Conservation (phyloP, 2,797 vertebrate species). For the Balearica regulorum region DNA sequence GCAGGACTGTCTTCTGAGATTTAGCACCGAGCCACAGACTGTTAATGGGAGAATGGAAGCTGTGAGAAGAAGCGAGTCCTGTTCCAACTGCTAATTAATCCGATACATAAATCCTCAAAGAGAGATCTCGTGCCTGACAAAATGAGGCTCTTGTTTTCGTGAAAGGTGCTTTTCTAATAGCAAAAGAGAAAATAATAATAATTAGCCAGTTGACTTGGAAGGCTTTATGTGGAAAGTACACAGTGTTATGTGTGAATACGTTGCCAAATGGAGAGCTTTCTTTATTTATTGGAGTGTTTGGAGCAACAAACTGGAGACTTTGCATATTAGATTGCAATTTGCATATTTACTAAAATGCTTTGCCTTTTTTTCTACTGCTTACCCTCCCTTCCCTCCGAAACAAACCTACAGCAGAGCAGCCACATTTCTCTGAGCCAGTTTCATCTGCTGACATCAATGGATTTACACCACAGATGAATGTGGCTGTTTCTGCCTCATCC, state of each 20-base stretch:
- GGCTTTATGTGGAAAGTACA: conserved; percentile 10
- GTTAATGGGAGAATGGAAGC: conserved; percentile 23
- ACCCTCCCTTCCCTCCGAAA: not conserved
- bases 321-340: conserved; percentile 46
- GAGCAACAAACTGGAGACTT: conserved; percentile 17
- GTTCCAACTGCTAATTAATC: conserved; percentile 50
- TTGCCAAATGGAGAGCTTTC: conserved; percentile 23
- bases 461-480: conserved; percentile 9
- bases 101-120: conserved; percentile 1
- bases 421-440: not conserved
- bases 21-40: conserved; percentile 37
- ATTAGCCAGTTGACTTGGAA: conserved; percentile 39
- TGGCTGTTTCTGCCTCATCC: not conserved
- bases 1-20: conserved; percentile 10
- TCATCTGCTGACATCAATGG: not conserved
- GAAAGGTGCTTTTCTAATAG: conserved; percentile 39
- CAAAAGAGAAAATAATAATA: conserved; percentile 50
- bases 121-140: not conserved
- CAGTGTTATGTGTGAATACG: not conserved
- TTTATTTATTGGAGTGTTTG: conserved; percentile 52
- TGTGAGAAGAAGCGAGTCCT: not conserved
- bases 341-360: conserved; percentile 24
- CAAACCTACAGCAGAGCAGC: not conserved
- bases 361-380: not conserved
- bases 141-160: not conserved